A percentile compares a stretch with the other conserved stretches of the same genome.
These are phyloP conservation scores for Benitochromis conjunctus DNA, from an alignment of 2,113 vertebrate genomes.

Conservation along the genomic window DNA sequence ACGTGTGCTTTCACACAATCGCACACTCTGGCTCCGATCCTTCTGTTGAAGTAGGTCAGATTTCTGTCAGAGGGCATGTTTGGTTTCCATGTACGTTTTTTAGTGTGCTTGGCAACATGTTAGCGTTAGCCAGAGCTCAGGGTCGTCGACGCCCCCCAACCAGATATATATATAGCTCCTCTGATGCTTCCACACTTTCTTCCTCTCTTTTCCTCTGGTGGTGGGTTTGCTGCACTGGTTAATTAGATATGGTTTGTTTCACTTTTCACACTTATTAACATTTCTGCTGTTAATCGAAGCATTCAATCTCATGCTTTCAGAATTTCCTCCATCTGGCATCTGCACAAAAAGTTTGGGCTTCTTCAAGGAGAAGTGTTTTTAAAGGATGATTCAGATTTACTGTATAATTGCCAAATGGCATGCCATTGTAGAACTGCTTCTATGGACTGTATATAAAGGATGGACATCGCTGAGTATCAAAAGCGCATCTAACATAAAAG, in stretches of 20 bases:
- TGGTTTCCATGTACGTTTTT: fast-evolving
- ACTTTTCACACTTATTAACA: fast-evolving
- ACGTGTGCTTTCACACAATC: neutral
- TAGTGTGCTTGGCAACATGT: neutral
- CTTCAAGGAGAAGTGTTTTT: fast-evolving
- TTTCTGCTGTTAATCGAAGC: neutral
- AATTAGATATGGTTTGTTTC: neutral
- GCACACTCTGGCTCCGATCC: neutral
- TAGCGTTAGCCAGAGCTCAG: neutral
- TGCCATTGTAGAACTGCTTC: too few species aligned
- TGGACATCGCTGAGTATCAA: too few species aligned
- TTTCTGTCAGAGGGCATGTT: neutral
- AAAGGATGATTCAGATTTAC: neutral
- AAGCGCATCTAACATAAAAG: too few species aligned
- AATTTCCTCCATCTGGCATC: neutral
- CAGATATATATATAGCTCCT: fast-evolving
- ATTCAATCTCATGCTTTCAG: neutral
- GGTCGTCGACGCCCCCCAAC: too few species aligned
- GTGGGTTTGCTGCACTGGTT: neutral
- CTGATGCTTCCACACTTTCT: neutral
- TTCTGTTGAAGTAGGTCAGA: neutral
- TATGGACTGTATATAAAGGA: too few species aligned
- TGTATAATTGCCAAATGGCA: neutral
- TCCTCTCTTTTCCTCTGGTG: neutral
- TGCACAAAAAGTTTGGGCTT: neutral